A percentile compares a stretch with the other conserved stretches of the same genome.
Conservation (phyloP, 2,113 vertebrate genomes). For the Manacus vitellinus region DNA sequence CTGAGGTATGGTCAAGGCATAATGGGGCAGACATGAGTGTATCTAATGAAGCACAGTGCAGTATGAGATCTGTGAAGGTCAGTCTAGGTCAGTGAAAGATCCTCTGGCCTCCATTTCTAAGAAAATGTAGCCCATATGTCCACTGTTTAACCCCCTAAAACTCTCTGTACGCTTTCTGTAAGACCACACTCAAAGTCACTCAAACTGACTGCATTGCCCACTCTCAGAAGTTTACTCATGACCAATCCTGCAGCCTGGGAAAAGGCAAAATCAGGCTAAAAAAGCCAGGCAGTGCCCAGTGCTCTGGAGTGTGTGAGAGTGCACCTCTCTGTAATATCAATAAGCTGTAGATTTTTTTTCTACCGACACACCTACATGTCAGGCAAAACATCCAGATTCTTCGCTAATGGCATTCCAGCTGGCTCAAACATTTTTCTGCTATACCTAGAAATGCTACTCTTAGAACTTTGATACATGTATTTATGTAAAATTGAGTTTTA, state of each 20-base stretch:
- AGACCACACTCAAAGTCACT: background rate
- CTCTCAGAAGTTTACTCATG: background rate
- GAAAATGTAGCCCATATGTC: background rate
- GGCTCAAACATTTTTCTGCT: background rate
- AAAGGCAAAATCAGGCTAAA: background rate
- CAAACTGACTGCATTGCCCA: background rate
- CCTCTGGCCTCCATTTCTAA: background rate
- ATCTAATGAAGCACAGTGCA: background rate
- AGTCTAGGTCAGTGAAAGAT: fast-evolving
- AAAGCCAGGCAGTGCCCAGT: background rate
- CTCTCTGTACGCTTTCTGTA: background rate
- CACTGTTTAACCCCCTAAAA: background rate
- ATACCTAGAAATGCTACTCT: background rate
- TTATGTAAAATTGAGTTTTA: background rate
- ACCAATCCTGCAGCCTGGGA: background rate
- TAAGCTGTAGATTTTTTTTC: background rate
- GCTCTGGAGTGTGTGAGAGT: background rate
- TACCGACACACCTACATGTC: background rate
- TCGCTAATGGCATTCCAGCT: background rate
- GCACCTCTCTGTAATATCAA: background rate
- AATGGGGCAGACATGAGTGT: background rate
- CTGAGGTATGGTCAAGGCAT: background rate
- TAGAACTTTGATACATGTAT: background rate
- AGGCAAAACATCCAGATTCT: background rate
- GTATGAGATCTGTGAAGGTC: background rate